These are phyloP conservation scores for Trichogramma dendrolimi DNA, from an alignment of 2,888 invertebrate genomes.

Conservation along the genomic window DNA sequence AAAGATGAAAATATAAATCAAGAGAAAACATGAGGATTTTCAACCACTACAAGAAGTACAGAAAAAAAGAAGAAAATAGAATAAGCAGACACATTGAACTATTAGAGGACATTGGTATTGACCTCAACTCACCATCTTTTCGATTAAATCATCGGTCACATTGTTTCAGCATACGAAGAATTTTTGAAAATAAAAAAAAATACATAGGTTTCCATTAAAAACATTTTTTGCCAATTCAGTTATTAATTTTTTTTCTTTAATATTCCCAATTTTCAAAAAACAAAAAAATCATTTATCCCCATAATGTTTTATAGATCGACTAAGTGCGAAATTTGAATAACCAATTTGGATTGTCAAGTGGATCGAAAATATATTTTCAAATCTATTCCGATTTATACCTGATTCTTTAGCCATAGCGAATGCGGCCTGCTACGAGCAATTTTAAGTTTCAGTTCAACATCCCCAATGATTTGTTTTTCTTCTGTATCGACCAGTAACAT, in stretches of 20 bases:
- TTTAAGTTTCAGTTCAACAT: conserved; percentile 84
- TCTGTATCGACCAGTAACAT: conserved; percentile 96
- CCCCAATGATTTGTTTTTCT: conserved; percentile 84
- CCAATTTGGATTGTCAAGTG: too few relatives aligned
- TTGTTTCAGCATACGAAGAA: conserved; percentile 47
- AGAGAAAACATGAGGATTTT: not conserved
- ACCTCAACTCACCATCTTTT: conserved; percentile 51
- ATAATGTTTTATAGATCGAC: too few relatives aligned
- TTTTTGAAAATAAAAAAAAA: conserved; percentile 43
- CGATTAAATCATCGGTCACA: conserved; percentile 41
- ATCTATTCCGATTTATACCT: conserved; percentile 57
- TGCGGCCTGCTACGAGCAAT: conserved; percentile 88
- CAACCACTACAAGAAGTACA: conserved; percentile 8
- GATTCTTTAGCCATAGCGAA: conserved; percentile 83
- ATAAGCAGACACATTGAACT: conserved; percentile 36
- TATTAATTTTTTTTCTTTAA: not conserved
- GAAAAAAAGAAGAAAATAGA: conserved; percentile 33
- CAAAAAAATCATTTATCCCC: not conserved
- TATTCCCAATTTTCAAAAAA: not conserved
- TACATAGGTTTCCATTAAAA: too few relatives aligned
- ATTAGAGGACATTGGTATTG: conserved; percentile 31
- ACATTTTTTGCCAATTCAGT: not conserved
- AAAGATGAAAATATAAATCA: not conserved
- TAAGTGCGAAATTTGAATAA: too few relatives aligned
- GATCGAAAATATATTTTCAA: too few relatives aligned